Evolutionary conservation across 2,888 invertebrate species (phyloP), one percentile per base, ranked within the genome.

Genomic region (Pseudococcus longispinus): DNA sequence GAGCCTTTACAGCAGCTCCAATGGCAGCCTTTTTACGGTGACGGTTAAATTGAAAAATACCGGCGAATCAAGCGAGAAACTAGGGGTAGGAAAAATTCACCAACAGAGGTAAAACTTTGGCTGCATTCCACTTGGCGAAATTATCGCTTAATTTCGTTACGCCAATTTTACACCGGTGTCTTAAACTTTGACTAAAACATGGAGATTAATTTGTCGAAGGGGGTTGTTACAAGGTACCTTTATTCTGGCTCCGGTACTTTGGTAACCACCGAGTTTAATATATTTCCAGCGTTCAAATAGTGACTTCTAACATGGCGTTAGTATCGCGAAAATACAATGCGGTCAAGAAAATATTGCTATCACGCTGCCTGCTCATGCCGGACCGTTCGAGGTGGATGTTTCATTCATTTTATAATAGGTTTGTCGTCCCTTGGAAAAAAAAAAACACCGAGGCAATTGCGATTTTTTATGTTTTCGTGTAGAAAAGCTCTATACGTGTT

Each of bases 31-130:
- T 60, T 46, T 32, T 84, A 42, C 84, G 65, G 55, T 84, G 60
- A 65, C 37, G 84, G 84, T 55, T 84, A 84, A 84, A 84, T 51
- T 84, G 84, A 84, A 84, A 84, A 84, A 84, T 84, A 84, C 84
- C 84, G 84, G n/a, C 55, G 84, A 84, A 65, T 84, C 51, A 84
- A 84, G 55, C 84, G 55, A 84, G n/a, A 80, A n/a, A 37, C 37
- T 20, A 80, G 77, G 42, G 77, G 77, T 80, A 80, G n/a, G 20
- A 37, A 80, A 80, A 42, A 20, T 42, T 80, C 77, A 80, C 42
- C 20, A 6, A 20, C 8, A 42, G 20, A 80, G 23, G 9, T 20
- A 42, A 60, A 80, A 80, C 77, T 42, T 80, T 80, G 77, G 77
- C 77, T 9, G n/a, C 42, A 37, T 80, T 80, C 77, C 42, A 80